Percentiles rank a stretch among this genome's conserved stretches.
These are phyloP conservation scores for Drosophila mayri DNA, from an alignment of 1,140 invertebrate species.

Conservation along the genomic window DNA sequence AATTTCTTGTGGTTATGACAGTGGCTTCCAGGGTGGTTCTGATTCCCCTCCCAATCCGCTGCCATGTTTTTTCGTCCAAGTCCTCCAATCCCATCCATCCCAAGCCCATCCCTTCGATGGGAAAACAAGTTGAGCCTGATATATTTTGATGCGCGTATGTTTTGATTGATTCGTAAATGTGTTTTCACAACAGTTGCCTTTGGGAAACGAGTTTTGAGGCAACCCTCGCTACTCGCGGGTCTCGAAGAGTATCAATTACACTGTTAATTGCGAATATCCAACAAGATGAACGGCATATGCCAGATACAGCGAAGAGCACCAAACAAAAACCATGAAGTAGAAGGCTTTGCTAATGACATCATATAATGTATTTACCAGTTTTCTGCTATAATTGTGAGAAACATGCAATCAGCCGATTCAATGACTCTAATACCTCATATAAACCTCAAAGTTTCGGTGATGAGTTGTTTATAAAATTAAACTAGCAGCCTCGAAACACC, in stretches of 20 bases:
- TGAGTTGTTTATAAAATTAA: slow-evolving; percentile 9
- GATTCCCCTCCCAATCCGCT: slow-evolving; percentile 30
- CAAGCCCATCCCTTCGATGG: slow-evolving; percentile 55
- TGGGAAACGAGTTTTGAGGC: slow-evolving; percentile 38
- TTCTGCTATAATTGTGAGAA: not conserved
- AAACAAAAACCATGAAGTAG: slow-evolving; percentile 1
- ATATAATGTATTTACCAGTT: slow-evolving; percentile 12
- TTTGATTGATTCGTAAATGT: slow-evolving; percentile 84
- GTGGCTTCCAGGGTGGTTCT: slow-evolving; percentile 42
- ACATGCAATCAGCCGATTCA: slow-evolving; percentile 9
- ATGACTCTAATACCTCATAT: not conserved
- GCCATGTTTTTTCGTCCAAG: slow-evolving; percentile 34
- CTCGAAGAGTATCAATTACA: slow-evolving; percentile 75
- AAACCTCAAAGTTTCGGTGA: not conserved
- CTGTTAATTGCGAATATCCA: slow-evolving; percentile 48
- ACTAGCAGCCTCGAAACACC: not conserved
- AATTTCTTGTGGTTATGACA: slow-evolving; percentile 24
- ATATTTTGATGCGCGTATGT: slow-evolving; percentile 79
- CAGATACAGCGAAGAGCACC: not conserved
- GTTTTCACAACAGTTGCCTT: slow-evolving; percentile 63
- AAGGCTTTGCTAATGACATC: slow-evolving; percentile 18
- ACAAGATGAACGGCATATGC: slow-evolving; percentile 18
- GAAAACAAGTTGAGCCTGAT: slow-evolving; percentile 76
- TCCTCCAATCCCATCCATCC: slow-evolving; percentile 20
- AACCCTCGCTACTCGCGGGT: slow-evolving; percentile 5